phyloP scores from a whole-genome alignment of 2,113 vertebrate genomes.

The Saguinus midas region DNA sequence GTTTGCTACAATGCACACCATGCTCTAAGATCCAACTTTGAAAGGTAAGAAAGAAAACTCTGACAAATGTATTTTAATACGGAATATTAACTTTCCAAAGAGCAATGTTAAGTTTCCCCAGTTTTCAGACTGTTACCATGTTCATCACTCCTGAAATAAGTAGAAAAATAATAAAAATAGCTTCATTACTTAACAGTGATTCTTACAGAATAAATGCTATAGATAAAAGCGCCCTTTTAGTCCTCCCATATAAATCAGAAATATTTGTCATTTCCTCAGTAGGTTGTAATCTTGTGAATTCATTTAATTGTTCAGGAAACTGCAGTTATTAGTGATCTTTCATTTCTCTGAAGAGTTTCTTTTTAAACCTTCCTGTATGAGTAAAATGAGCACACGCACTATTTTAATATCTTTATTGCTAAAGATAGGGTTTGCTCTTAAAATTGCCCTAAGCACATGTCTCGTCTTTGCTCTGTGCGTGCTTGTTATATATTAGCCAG shows the following conservation, averaged over 20 bases:
- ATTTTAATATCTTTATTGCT: conserved; percentile 60
- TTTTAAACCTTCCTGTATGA: conserved; percentile 64
- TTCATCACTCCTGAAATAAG: conserved; percentile 42
- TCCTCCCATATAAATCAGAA: conserved; percentile 56
- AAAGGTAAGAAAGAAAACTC: neutral
- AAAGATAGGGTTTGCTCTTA: conserved; percentile 57
- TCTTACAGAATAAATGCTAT: neutral
- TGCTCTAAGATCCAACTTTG: neutral
- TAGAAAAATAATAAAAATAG: conserved; percentile 50
- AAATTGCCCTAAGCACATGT: conserved; percentile 29
- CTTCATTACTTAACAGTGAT: conserved; percentile 32
- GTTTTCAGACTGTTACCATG: neutral
- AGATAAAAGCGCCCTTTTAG: conserved; percentile 65
- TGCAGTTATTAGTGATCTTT: conserved; percentile 75
- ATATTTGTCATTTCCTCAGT: conserved; percentile 70
- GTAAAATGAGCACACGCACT: conserved; percentile 27
- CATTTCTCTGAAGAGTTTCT: conserved; percentile 68
- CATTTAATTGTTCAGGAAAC: conserved; percentile 69
- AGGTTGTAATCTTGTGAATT: conserved; percentile 36
- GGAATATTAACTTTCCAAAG: neutral
- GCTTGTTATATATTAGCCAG: neutral
- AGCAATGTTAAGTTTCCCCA: neutral
- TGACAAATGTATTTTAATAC: neutral
- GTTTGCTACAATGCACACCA: conserved; percentile 24
- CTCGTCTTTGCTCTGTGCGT: neutral